Base-by-base conservation (phyloP, 37 sponge, comb jelly and placozoan genomes). In the Halisarca cf. caerulea region DNA sequence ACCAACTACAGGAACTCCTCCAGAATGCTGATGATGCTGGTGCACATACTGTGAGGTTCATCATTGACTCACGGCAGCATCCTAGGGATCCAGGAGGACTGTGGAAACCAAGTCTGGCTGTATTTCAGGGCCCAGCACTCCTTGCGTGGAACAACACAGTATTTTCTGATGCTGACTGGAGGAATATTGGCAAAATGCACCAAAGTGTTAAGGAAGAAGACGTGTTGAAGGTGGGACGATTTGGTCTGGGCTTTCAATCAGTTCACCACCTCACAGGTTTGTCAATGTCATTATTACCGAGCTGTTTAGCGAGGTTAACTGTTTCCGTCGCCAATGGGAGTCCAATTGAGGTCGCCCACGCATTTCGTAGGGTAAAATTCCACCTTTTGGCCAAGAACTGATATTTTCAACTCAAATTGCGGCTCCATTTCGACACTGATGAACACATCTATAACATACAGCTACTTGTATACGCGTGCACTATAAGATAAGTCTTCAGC, bases 1-100 rank as follows among this genome's bases (percentile, higher is more conserved):
- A n/a, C n/a, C n/a, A n/a, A n/a, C n/a, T n/a, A 86, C 41, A 86
- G 92, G 92, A 93, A 82, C 69, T 93, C 51, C 87, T 93, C 36
- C 93, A 93, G 62, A 93, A 93, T 84, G 93, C 93, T 61, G 93
- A 93, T 82, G 94, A 94, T 84, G 94, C 94, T 66, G 91, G 86
- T 39, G 94, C 94, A 0, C 84, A 45, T 23, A 57, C 23, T 66
- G 89, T 94, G 5, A 71, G 81, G 54, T 94, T 94, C 81, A 60
- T 79, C 54, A 44, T 94, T 37, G 91, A 94, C 75, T 21, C 35
- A 18, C 85, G 92, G 14, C 86, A 83, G 35, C 91, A 94, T 64
- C 40, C 80, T 6, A 32, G 28, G 20, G 82, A 80, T 20, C 77
- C 77, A 6, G 77, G 77, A 3, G 47, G 57, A 5, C 80, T 94